Conservation (phyloP, 2,113 vertebrate species). For the Pomatorhinus ruficollis region DNA sequence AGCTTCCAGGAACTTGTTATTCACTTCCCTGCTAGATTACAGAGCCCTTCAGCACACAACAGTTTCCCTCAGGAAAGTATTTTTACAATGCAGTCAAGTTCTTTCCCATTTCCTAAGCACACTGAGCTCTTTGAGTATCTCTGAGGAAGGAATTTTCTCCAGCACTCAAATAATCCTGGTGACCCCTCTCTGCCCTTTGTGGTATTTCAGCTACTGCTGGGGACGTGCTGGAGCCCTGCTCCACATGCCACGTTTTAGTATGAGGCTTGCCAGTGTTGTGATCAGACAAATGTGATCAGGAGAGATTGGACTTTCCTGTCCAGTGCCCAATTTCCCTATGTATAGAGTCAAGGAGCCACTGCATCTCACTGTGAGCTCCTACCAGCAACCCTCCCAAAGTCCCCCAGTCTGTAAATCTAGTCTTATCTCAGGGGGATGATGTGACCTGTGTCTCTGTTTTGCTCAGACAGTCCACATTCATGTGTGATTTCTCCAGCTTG, state of each 20-base stretch:
- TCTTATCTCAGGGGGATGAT: not conserved
- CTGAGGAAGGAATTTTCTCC: not conserved
- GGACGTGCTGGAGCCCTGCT: not conserved
- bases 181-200: not conserved
- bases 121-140: not conserved
- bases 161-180: not conserved
- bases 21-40: constrained; percentile 8
- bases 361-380: not conserved
- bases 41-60: not conserved
- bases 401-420: not conserved
- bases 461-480: not conserved
- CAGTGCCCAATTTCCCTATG: not conserved
- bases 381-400: not conserved
- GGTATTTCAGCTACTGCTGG: not conserved
- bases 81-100: not conserved
- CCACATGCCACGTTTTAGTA: not conserved
- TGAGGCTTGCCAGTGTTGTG: not conserved
- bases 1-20: constrained; percentile 20
- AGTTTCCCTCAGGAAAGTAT: not conserved
- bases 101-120: not conserved
- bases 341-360: not conserved
- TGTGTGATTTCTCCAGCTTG: not conserved
- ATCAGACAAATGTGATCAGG: not conserved
- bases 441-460: not conserved
- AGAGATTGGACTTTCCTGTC: not conserved